phyloP scores from a whole-genome alignment of 35 echinoderm and acorn worm species.

The Apostichopus californicus region DNA sequence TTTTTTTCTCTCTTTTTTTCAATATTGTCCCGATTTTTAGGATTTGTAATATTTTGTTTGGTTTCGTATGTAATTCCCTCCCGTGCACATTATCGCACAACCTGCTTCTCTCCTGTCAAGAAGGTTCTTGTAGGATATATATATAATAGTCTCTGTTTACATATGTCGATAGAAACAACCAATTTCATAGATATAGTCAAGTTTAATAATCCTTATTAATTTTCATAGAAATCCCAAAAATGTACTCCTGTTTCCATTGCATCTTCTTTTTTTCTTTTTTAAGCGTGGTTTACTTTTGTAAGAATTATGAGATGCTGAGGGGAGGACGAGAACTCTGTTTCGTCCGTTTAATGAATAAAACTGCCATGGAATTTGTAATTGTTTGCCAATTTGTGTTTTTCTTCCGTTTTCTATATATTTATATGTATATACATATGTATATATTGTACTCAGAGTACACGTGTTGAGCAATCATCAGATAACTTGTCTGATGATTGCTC shows the following conservation, averaged over 20 bases:
- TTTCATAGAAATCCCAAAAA: background rate
- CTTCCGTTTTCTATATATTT: background rate
- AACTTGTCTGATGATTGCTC: too few species aligned
- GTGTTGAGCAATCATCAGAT: too few species aligned
- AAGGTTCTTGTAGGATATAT: background rate
- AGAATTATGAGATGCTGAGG: background rate
- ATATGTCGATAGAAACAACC: background rate
- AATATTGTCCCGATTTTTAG: background rate
- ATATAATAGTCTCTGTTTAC: slow-evolving; percentile 6
- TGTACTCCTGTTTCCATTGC: background rate
- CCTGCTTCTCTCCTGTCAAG: slow-evolving; percentile 13
- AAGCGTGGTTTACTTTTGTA: slow-evolving; percentile 25
- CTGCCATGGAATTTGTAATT: slow-evolving; percentile 26
- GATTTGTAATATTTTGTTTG: background rate
- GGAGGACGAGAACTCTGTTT: background rate
- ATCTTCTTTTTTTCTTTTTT: background rate
- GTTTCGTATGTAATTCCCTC: background rate
- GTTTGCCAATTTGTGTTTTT: background rate
- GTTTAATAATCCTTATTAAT: background rate
- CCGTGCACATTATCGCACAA: background rate
- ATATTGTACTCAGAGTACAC: too few species aligned
- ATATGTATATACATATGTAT: too few species aligned
- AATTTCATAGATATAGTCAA: slow-evolving; percentile 23
- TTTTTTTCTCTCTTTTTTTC: background rate
- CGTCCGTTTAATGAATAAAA: slow-evolving; percentile 18